Evolutionary conservation across 2,797 vertebrate genomes (phyloP).

Genomic region (Pipistrellus pipistrellus): DNA sequence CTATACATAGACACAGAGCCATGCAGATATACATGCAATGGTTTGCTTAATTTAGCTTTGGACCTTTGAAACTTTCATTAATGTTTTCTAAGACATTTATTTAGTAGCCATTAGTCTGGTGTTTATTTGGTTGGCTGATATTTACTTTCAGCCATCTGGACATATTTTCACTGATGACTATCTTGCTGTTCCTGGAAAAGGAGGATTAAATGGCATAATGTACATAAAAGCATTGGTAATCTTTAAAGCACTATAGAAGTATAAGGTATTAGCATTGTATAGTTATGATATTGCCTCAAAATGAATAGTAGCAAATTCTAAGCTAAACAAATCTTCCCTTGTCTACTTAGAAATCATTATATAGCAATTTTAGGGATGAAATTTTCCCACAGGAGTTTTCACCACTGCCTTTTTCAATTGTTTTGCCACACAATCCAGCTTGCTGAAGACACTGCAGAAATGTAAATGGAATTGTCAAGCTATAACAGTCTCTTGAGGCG

Average conservation of each 20-base stretch:
- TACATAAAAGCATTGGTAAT: conserved; percentile 56
- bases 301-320: conserved; percentile 43
- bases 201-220: conserved; percentile 60
- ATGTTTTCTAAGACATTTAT: not conserved
- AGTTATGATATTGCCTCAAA: conserved; percentile 24
- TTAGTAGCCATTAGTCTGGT: not conserved
- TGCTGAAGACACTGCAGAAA: conserved; percentile 44
- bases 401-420: not conserved
- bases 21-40: not conserved
- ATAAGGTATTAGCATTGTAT: conserved; percentile 1
- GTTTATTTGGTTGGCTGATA: conserved; percentile 20
- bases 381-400: not conserved
- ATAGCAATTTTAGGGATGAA: conserved; percentile 49
- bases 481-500: conserved; percentile 33
- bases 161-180: conserved; percentile 10
- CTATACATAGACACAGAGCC: not conserved
- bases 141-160: conserved; percentile 65
- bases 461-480: not conserved
- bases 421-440: conserved; percentile 40
- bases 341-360: conserved; percentile 42
- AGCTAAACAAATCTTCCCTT: not conserved
- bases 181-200: conserved; percentile 31
- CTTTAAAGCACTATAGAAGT: conserved; percentile 34
- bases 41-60: not conserved
- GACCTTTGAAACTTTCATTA: conserved; percentile 4